Percentiles rank a stretch among this genome's conserved stretches.
phyloP scores from a whole-genome alignment of 2,113 vertebrate species.

The Amia ocellicauda region DNA sequence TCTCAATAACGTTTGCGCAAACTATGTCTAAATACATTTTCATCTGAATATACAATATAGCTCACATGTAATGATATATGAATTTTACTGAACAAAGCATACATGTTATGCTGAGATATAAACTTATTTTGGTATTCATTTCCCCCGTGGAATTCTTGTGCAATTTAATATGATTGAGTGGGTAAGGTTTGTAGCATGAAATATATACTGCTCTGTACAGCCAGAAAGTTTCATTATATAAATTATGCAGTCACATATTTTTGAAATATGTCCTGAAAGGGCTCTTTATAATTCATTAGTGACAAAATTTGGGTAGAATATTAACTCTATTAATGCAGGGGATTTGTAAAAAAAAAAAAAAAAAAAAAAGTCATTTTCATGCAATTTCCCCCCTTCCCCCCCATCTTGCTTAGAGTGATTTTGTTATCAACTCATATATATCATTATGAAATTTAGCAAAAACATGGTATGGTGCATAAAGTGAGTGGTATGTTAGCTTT shows the following conservation, averaged over 20 bases:
- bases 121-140: constrained; percentile 15
- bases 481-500: too few relatives aligned
- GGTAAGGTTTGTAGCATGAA: constrained; percentile 14
- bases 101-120: constrained; percentile 11
- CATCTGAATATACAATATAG: constrained; percentile 22
- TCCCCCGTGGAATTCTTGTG: constrained; percentile 11
- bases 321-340: constrained; percentile 46
- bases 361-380: too few relatives aligned
- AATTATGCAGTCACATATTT: constrained; percentile 49
- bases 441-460: too few relatives aligned
- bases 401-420: too few relatives aligned
- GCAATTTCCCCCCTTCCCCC: too few relatives aligned
- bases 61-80: constrained; percentile 17
- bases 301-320: constrained; percentile 36
- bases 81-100: constrained; percentile 21
- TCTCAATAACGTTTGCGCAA: background rate
- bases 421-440: too few relatives aligned
- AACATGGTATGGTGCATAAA: too few relatives aligned
- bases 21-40: constrained; percentile 22
- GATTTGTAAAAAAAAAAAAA: too few relatives aligned
- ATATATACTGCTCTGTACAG: constrained; percentile 26
- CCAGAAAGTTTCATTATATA: constrained; percentile 16
- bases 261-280: constrained; percentile 33
- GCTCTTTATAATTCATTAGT: constrained; percentile 39
- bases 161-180: constrained; percentile 27